Evolutionary conservation across 2,797 vertebrate genomes (phyloP).

Genomic region (Nothura maculosa): DNA sequence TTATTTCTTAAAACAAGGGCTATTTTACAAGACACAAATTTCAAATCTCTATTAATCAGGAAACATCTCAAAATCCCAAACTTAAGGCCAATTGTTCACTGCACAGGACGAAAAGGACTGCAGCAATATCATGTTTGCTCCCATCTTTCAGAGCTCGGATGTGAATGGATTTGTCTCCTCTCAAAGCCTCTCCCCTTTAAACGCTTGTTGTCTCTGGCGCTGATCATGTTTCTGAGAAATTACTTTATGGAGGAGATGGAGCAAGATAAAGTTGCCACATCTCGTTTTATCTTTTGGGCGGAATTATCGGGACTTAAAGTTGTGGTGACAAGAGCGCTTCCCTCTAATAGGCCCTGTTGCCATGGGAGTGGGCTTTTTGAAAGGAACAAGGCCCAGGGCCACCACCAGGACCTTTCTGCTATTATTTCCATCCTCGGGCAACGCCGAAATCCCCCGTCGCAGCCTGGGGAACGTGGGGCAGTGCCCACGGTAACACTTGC

Average conservation of each 20-base stretch:
- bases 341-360: slow-evolving; percentile 78
- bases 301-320: slow-evolving; percentile 84
- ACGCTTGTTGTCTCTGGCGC: slow-evolving; percentile 80
- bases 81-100: slow-evolving; percentile 68
- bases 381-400: slow-evolving; percentile 71
- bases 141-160: slow-evolving; percentile 79
- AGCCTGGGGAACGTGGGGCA: slow-evolving; percentile 60
- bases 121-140: slow-evolving; percentile 75
- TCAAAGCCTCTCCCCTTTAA: slow-evolving; percentile 80
- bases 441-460: slow-evolving; percentile 67
- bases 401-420: slow-evolving; percentile 69
- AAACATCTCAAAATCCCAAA: slow-evolving; percentile 64
- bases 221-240: slow-evolving; percentile 88
- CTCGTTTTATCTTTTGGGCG: slow-evolving; percentile 84
- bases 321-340: slow-evolving; percentile 83
- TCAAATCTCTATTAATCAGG: slow-evolving; percentile 23
- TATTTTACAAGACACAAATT: slow-evolving; percentile 21
- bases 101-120: slow-evolving; percentile 61
- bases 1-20: slow-evolving; percentile 19
- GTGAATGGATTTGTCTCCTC: slow-evolving; percentile 79
- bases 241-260: slow-evolving; percentile 83
- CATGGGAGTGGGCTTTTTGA: slow-evolving; percentile 78
- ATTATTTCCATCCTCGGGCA: slow-evolving; percentile 62
- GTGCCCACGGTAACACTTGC: slow-evolving; percentile 65
- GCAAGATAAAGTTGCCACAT: slow-evolving; percentile 84